phyloP scores from a whole-genome alignment of 2,888 invertebrate species.

The Cinara cedri region DNA sequence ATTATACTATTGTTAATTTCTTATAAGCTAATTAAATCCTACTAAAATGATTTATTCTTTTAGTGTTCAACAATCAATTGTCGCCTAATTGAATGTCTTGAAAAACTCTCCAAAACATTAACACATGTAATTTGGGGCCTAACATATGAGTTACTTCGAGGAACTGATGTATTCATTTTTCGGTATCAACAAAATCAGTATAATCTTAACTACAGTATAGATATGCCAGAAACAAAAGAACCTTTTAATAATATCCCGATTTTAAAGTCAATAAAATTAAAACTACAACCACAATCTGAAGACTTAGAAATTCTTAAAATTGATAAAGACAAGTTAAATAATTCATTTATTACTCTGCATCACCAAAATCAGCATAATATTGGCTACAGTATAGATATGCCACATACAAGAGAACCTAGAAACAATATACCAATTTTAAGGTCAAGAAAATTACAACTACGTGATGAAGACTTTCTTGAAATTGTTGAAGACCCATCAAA shows the following conservation, averaged over 20 bases:
- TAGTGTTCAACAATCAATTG: slow-evolving; percentile 82
- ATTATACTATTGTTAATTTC: neutral
- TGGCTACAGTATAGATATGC: slow-evolving; percentile 30
- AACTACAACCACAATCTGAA: too few species aligned
- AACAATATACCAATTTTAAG: slow-evolving; percentile 61
- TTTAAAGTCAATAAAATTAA: too few species aligned
- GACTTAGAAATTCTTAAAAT: slow-evolving; percentile 61
- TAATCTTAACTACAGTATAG: too few species aligned
- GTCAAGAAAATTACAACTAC: slow-evolving; percentile 55
- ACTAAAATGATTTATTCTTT: slow-evolving; percentile 47
- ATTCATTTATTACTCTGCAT: slow-evolving; percentile 81
- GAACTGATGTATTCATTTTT: slow-evolving; percentile 65
- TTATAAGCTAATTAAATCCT: neutral
- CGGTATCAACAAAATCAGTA: too few species aligned
- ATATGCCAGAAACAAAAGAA: too few species aligned
- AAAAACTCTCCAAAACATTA: slow-evolving; percentile 71
- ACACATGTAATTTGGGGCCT: slow-evolving; percentile 85
- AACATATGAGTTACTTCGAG: slow-evolving; percentile 78
- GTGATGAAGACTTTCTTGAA: slow-evolving; percentile 62
- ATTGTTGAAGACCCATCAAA: slow-evolving; percentile 64
- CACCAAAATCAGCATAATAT: slow-evolving; percentile 60
- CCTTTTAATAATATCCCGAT: too few species aligned
- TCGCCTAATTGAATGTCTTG: slow-evolving; percentile 72
- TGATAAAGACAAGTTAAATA: slow-evolving; percentile 71
- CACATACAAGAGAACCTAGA: slow-evolving; percentile 55